A percentile compares a stretch with the other conserved stretches of the same genome.
These are phyloP conservation scores for Pristionchus maxplancki DNA, from an alignment of 2,888 invertebrate genomes.

Conservation along the genomic window DNA sequence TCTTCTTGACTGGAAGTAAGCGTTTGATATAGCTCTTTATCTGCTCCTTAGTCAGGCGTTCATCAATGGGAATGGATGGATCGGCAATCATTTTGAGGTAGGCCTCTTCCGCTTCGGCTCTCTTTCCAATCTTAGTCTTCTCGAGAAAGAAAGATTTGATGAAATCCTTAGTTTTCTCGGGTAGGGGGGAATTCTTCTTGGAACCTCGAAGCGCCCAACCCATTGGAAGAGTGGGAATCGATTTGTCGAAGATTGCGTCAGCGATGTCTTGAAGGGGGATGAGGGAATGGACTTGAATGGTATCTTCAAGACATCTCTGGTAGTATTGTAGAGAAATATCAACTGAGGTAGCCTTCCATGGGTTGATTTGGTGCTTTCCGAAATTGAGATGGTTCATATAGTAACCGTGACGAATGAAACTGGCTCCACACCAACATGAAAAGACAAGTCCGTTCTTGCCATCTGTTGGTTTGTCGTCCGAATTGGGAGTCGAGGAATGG, in stretches of 20 bases:
- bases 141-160: background rate
- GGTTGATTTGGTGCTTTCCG: background rate
- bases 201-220: background rate
- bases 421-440: background rate
- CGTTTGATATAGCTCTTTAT: background rate
- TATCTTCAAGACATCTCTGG: background rate
- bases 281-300: background rate
- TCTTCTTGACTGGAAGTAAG: background rate
- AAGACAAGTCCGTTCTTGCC: background rate
- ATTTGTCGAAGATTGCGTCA: background rate
- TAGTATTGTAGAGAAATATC: background rate
- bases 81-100: background rate
- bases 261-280: background rate
- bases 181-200: background rate
- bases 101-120: background rate
- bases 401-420: background rate
- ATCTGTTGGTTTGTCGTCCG: too few relatives aligned
- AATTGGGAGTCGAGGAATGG: background rate
- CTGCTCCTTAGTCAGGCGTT: background rate
- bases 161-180: background rate
- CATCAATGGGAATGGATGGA: background rate
- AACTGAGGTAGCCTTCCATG: background rate
- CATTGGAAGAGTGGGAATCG: background rate
- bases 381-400: background rate
- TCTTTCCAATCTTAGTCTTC: background rate